A percentile compares a stretch with the other conserved stretches of the same genome.
Conservation (phyloP, 2,113 vertebrate species). For the Atractosteus spatula region DNA sequence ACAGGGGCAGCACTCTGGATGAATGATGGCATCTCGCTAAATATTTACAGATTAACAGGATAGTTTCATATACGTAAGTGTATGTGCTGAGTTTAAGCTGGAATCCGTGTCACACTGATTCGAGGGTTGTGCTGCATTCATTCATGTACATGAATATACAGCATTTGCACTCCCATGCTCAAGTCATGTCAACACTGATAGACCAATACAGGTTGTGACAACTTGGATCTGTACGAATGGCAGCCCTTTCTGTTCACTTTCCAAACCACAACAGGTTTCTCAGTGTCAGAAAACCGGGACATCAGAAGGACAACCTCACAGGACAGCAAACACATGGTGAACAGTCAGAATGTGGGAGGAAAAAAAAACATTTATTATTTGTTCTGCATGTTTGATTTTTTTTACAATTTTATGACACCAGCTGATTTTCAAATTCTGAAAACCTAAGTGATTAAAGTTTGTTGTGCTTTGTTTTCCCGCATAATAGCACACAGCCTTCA, state of each 20-base stretch:
- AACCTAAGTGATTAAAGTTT: background rate
- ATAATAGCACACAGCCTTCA: background rate
- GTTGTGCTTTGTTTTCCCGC: background rate
- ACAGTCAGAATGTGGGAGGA: background rate
- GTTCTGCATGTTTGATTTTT: background rate
- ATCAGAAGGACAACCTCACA: background rate
- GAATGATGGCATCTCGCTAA: too few relatives aligned
- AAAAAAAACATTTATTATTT: background rate
- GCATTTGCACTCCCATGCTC: too few relatives aligned
- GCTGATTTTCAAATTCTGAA: constrained; percentile 1
- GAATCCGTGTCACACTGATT: too few relatives aligned
- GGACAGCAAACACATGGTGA: background rate
- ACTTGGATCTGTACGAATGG: constrained; percentile 4
- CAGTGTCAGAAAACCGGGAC: background rate
- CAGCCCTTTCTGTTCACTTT: background rate
- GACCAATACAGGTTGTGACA: constrained; percentile 4
- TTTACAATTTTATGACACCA: background rate
- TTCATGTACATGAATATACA: too few relatives aligned
- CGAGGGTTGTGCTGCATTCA: too few relatives aligned
- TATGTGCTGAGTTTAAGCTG: too few relatives aligned
- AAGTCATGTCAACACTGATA: background rate
- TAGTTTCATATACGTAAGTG: too few relatives aligned
- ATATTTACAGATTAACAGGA: too few relatives aligned
- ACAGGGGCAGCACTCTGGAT: too few relatives aligned
- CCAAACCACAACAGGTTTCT: background rate